Evolutionary conservation across 2,797 vertebrate species (phyloP).

Genomic region (Epinephelus coioides): DNA sequence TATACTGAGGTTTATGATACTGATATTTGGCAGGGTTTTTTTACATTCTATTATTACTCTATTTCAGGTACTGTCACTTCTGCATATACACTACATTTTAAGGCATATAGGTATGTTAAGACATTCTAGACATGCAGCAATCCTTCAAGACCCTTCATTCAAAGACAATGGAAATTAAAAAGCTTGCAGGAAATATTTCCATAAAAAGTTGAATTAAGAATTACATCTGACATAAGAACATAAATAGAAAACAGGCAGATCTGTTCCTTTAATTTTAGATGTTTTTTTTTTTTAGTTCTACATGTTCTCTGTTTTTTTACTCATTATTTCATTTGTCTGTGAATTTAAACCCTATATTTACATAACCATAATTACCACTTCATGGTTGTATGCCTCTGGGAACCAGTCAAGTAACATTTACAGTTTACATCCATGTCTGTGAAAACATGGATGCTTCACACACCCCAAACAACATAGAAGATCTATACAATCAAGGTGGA

Average conservation of each 20-base stretch:
- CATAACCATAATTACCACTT: too few relatives aligned
- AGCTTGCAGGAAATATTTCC: neutral
- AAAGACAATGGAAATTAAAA: neutral
- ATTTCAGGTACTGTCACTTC: neutral
- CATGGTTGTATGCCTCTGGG: too few relatives aligned
- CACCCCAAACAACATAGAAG: too few relatives aligned
- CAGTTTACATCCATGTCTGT: too few relatives aligned
- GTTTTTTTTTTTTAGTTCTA: neutral
- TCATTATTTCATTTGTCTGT: neutral
- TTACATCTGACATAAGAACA: neutral
- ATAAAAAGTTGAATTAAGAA: neutral
- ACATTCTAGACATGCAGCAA: slow-evolving; percentile 48
- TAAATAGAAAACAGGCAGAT: neutral
- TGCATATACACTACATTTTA: neutral
- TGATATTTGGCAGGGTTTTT: slow-evolving; percentile 3
- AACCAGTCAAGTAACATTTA: too few relatives aligned
- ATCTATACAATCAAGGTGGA: too few relatives aligned
- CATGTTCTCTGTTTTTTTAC: neutral
- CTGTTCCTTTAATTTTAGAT: neutral
- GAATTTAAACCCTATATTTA: neutral
- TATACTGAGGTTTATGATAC: slow-evolving; percentile 11
- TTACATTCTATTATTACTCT: neutral
- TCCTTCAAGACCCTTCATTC: slow-evolving; percentile 15
- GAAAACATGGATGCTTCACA: too few relatives aligned
- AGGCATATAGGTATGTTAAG: neutral